Conservation (phyloP, 92 coral and sea anemone species). For the Porites cylindrica region DNA sequence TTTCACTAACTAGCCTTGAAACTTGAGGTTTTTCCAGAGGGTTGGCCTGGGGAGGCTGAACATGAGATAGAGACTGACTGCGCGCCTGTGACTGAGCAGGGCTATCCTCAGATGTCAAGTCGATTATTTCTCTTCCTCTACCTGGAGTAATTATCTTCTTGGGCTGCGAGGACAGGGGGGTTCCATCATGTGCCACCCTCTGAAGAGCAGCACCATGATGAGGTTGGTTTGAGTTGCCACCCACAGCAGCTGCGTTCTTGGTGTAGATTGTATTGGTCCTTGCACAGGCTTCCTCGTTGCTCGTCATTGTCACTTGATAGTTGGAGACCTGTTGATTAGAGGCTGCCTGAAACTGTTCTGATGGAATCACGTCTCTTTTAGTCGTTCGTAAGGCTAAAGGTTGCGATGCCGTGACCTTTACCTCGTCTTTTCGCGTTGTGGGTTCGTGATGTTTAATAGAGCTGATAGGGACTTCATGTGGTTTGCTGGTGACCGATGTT, state of each 20-base stretch:
- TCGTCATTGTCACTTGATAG: background rate
- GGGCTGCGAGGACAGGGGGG: background rate
- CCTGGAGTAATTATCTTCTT: background rate
- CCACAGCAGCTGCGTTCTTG: slow-evolving; percentile 14
- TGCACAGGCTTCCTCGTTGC: slow-evolving; percentile 41
- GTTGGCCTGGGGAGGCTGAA: background rate
- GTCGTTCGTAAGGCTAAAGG: background rate
- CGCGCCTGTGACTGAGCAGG: slow-evolving; percentile 3
- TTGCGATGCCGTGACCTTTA: background rate
- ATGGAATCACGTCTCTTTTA: background rate
- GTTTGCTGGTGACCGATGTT: background rate
- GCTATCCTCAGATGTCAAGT: slow-evolving; percentile 46
- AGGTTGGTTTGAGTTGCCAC: background rate
- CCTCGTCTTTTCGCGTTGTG: background rate
- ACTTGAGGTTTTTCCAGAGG: background rate
- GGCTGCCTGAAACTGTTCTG: background rate
- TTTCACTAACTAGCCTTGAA: background rate
- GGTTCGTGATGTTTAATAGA: slow-evolving; percentile 21
- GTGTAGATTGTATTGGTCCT: slow-evolving; percentile 21
- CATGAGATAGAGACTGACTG: slow-evolving; percentile 5
- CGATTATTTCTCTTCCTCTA: slow-evolving; percentile 42
- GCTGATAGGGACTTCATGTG: background rate
- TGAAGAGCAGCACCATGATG: slow-evolving; percentile 16
- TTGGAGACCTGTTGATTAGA: slow-evolving; percentile 5
- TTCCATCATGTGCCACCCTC: slow-evolving; percentile 7